phyloP scores from a whole-genome alignment of 2,888 invertebrate genomes.

The Machimus atricapillus region DNA sequence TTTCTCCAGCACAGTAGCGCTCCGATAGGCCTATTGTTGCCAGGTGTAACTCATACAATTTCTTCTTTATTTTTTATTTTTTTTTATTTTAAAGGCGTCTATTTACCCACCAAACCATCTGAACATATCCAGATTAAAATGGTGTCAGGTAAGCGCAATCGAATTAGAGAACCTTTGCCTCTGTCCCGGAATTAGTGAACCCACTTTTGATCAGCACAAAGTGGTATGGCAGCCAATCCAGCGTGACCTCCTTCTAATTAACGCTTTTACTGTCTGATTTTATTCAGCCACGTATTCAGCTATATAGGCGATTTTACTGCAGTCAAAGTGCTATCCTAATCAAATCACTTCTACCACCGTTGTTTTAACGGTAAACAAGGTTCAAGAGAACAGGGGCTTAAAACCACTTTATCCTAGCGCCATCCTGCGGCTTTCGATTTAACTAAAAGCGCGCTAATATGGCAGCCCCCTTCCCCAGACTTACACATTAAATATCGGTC shows the following conservation, averaged over 20 bases:
- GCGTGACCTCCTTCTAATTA: background rate
- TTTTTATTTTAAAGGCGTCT: background rate
- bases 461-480: background rate
- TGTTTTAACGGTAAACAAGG: background rate
- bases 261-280: background rate
- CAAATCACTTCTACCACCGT: background rate
- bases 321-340: background rate
- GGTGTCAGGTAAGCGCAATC: background rate
- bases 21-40: constrained; percentile 12
- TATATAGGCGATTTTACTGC: background rate
- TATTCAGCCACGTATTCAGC: background rate
- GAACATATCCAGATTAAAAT: background rate
- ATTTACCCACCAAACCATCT: background rate
- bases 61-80: background rate
- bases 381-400: background rate
- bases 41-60: background rate
- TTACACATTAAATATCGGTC: background rate
- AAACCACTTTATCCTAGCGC: background rate
- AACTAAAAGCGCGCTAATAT: background rate
- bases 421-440: background rate
- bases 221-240: background rate
- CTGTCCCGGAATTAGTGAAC: background rate
- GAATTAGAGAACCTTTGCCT: background rate
- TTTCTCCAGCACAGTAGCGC: background rate
- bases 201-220: background rate